Percentiles rank a stretch among this genome's conserved stretches.
Evolutionary conservation across 64 coral and sea anemone genomes (phyloP).

Genomic region (Montipora efflorescens): DNA sequence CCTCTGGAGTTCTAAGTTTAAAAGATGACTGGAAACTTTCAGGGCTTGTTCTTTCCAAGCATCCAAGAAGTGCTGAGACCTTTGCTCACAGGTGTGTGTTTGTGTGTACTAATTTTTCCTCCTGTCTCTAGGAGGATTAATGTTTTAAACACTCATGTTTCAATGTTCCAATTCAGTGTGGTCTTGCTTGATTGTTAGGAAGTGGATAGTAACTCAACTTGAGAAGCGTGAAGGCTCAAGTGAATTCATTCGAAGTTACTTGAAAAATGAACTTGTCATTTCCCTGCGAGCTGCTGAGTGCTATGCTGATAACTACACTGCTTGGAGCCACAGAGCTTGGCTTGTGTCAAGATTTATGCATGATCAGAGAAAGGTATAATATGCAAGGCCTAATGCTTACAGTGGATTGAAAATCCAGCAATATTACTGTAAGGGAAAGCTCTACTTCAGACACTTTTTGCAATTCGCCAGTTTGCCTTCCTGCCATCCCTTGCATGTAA

Average conservation of each 20-base stretch:
- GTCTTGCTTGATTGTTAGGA: slow-evolving; percentile 19
- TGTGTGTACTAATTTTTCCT: background rate
- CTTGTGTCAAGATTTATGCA: slow-evolving; percentile 69
- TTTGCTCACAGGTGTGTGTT: slow-evolving; percentile 80
- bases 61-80: slow-evolving; percentile 91
- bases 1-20: slow-evolving; percentile 60
- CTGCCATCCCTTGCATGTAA: too few species aligned
- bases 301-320: slow-evolving; percentile 90
- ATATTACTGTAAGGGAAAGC: too few species aligned
- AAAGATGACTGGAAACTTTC: slow-evolving; percentile 73
- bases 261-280: slow-evolving; percentile 75
- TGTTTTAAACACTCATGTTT: background rate
- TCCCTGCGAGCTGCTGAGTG: slow-evolving; percentile 69
- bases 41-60: slow-evolving; percentile 77
- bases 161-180: background rate
- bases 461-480: too few species aligned
- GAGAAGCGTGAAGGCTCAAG: slow-evolving; percentile 52
- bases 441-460: too few species aligned
- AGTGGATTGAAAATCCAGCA: too few species aligned
- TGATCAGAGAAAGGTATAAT: slow-evolving; percentile 76
- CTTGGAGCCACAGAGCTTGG: slow-evolving; percentile 88
- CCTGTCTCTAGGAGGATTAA: too few species aligned
- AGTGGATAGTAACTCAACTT: slow-evolving; percentile 73
- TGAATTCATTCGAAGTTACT: slow-evolving; percentile 54
- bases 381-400: background rate